phyloP scores from a whole-genome alignment of 2,797 vertebrate species.

The Podarcis lilfordi region DNA sequence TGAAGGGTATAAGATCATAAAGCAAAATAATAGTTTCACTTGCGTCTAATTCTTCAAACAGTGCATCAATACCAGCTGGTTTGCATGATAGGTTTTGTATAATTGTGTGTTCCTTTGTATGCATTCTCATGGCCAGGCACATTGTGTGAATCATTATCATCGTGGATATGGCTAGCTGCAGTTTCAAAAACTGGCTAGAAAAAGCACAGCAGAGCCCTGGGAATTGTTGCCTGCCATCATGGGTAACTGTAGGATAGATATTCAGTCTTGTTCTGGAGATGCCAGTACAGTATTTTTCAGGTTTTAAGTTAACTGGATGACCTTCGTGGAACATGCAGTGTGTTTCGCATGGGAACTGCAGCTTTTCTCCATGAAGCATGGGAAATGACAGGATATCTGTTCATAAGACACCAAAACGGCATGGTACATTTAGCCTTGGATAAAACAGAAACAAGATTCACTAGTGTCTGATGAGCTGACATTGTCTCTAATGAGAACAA shows the following conservation, averaged over 20 bases:
- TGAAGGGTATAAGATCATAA: neutral
- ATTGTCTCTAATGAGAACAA: neutral
- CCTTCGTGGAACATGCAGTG: neutral
- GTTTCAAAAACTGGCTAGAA: neutral
- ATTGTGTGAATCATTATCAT: neutral
- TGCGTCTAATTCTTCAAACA: neutral
- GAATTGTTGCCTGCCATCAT: neutral
- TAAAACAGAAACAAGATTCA: slow-evolving; percentile 14
- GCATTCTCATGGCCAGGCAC: neutral
- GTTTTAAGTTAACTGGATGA: slow-evolving; percentile 2
- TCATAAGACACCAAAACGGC: slow-evolving; percentile 2
- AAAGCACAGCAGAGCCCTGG: neutral
- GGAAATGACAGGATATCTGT: slow-evolving; percentile 1
- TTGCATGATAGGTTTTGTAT: neutral
- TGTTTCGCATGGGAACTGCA: slow-evolving; percentile 28
- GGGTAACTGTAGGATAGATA: neutral
- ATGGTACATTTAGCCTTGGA: neutral
- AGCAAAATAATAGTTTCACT: neutral
- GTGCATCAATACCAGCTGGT: neutral
- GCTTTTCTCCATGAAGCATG: neutral
- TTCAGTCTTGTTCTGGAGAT: neutral
- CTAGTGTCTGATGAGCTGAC: neutral
- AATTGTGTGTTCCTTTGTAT: neutral
- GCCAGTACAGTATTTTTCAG: slow-evolving; percentile 12
- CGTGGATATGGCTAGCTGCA: neutral